A percentile compares a stretch with the other conserved stretches of the same genome.
Conservation (phyloP, 2,797 vertebrate species). For the Poeciliopsis gracilis region DNA sequence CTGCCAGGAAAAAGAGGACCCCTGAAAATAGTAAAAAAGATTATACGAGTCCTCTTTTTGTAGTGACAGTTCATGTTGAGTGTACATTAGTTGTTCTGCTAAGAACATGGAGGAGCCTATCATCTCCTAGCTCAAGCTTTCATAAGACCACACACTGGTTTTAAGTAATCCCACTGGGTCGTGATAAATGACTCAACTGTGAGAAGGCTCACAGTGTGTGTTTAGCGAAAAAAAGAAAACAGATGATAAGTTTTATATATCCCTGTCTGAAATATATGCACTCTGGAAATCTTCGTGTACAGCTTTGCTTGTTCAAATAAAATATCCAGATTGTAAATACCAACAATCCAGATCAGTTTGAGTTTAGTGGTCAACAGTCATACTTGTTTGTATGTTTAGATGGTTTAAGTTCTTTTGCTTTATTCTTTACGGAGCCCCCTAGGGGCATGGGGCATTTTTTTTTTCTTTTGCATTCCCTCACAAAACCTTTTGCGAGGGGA, state of each 20-base stretch:
- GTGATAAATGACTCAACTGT: slow-evolving; percentile 57
- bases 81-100: slow-evolving; percentile 28
- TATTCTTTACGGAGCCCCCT: background rate
- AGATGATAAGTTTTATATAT: slow-evolving; percentile 13
- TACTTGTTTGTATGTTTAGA: too few relatives aligned
- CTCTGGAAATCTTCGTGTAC: background rate
- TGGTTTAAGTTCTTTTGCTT: too few relatives aligned
- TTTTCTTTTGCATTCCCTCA: too few relatives aligned
- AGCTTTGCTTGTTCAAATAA: slow-evolving; percentile 1
- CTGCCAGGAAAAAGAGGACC: slow-evolving; percentile 6
- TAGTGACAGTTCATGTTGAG: slow-evolving; percentile 53
- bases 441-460: too few relatives aligned
- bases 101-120: slow-evolving; percentile 35
- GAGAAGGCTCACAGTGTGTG: slow-evolving; percentile 13
- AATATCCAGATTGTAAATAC: background rate
- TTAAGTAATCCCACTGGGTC: slow-evolving; percentile 67
- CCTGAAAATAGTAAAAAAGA: slow-evolving; percentile 46
- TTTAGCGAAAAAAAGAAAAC: slow-evolving; percentile 2
- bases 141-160: slow-evolving; percentile 57
- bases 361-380: background rate
- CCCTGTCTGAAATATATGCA: slow-evolving; percentile 10
- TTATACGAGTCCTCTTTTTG: slow-evolving; percentile 49
- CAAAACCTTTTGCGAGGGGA: too few relatives aligned
- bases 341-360: background rate
- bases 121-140: slow-evolving; percentile 37